Conservation (phyloP, 2,113 vertebrate species). For the Aramus guarauna region DNA sequence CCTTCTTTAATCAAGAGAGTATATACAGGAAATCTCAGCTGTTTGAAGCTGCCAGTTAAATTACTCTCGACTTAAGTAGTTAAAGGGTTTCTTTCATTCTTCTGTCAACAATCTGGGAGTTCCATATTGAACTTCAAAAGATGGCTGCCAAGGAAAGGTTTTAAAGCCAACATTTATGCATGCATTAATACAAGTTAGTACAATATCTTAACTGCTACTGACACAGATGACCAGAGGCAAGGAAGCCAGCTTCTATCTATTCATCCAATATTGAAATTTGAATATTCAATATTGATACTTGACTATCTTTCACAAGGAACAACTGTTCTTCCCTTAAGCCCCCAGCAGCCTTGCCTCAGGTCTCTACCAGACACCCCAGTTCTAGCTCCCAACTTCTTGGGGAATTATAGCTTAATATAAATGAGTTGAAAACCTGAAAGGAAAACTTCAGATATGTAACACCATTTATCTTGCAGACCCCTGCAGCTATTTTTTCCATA, state of each 20-base stretch:
- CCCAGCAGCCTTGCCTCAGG: neutral
- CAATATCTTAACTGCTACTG: neutral
- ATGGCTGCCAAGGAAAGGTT: neutral
- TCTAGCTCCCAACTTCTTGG: neutral
- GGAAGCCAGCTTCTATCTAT: neutral
- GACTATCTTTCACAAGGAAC: neutral
- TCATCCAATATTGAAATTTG: neutral
- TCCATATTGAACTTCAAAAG: neutral
- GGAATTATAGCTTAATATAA: neutral
- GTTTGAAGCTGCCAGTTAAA: neutral
- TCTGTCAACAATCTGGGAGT: neutral
- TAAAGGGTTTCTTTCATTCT: neutral
- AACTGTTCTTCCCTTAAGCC: neutral
- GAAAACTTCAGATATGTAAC: neutral
- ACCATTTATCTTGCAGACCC: neutral
- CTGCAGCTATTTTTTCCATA: conserved; percentile 17
- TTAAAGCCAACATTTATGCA: neutral
- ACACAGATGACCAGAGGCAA: neutral
- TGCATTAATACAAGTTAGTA: neutral
- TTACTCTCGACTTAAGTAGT: neutral
- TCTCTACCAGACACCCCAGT: neutral
- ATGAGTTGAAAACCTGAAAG: neutral
- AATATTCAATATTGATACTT: conserved; percentile 28
- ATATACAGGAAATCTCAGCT: neutral
- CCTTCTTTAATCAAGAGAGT: fast-evolving